phyloP scores from a whole-genome alignment of 1,140 invertebrate species.

The Euura saliciscinereae region DNA sequence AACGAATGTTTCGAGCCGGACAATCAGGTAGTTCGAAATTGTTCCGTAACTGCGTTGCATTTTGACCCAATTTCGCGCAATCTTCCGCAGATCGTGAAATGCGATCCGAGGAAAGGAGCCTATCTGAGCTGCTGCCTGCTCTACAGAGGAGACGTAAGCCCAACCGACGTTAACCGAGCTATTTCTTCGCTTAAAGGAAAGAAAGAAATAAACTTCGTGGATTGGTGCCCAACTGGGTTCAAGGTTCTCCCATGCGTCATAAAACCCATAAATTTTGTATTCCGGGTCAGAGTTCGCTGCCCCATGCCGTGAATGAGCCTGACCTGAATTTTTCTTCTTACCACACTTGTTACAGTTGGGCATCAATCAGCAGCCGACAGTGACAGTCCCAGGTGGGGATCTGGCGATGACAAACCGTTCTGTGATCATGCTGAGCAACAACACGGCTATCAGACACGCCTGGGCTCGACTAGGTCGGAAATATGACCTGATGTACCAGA shows the following conservation, averaged over 20 bases:
- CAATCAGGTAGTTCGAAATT: slow-evolving; percentile 46
- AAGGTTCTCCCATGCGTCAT: slow-evolving; percentile 51
- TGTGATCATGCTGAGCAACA: slow-evolving; percentile 78
- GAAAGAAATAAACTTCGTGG: slow-evolving; percentile 71
- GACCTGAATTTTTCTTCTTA: no score
- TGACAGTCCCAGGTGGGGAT: slow-evolving; percentile 76
- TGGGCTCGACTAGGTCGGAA: slow-evolving; percentile 74
- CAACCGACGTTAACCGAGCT: slow-evolving; percentile 75
- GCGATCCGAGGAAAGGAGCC: slow-evolving; percentile 64
- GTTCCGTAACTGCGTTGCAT: neutral
- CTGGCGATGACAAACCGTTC: slow-evolving; percentile 68
- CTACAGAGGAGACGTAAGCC: slow-evolving; percentile 70
- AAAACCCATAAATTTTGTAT: no score
- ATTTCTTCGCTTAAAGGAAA: slow-evolving; percentile 73
- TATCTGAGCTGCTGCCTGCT: slow-evolving; percentile 70
- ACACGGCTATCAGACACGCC: slow-evolving; percentile 75
- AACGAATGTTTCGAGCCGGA: slow-evolving; percentile 63
- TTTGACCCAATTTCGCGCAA: neutral
- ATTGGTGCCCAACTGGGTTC: slow-evolving; percentile 79
- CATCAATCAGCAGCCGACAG: slow-evolving; percentile 75
- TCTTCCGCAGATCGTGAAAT: slow-evolving; percentile 63
- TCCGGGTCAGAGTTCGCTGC: no score
- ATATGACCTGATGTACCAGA: slow-evolving; percentile 75
- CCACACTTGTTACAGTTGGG: slow-evolving; percentile 53
- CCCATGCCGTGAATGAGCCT: no score